phyloP scores from a whole-genome alignment of 2,888 invertebrate genomes.

The Apeira syringaria region DNA sequence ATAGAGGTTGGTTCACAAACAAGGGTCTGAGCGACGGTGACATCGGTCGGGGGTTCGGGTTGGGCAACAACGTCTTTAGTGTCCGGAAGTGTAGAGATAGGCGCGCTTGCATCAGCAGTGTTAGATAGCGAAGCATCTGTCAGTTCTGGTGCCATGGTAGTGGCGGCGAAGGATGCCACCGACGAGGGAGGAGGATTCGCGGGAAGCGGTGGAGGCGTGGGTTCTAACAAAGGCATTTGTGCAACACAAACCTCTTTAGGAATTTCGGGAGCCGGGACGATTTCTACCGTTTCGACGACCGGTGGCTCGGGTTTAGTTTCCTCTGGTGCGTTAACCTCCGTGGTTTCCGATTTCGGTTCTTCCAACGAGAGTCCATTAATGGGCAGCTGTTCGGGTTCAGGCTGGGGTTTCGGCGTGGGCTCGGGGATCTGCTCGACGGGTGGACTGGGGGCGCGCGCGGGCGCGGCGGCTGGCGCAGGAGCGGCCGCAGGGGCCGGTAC shows the following conservation, averaged over 20 bases:
- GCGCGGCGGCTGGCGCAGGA: slow-evolving; percentile 17
- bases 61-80: slow-evolving; percentile 43
- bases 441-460: slow-evolving; percentile 39
- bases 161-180: slow-evolving; percentile 89
- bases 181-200: slow-evolving; percentile 89
- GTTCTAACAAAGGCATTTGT: slow-evolving; percentile 85
- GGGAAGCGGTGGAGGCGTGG: slow-evolving; percentile 88
- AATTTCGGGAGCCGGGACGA: slow-evolving; percentile 68
- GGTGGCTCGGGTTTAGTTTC: slow-evolving; percentile 61
- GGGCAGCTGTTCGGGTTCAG: slow-evolving; percentile 65
- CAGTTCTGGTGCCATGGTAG: slow-evolving; percentile 85
- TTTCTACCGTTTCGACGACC: slow-evolving; percentile 57
- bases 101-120: slow-evolving; percentile 59
- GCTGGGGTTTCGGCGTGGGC: slow-evolving; percentile 38
- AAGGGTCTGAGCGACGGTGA: slow-evolving; percentile 17
- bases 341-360: slow-evolving; percentile 53
- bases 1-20: slow-evolving; percentile 39
- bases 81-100: slow-evolving; percentile 49
- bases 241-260: slow-evolving; percentile 83
- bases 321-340: slow-evolving; percentile 48
- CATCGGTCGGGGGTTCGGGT: slow-evolving; percentile 30
- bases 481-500: slow-evolving; percentile 50
- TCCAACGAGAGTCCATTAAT: slow-evolving; percentile 70
- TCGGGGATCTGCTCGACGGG: slow-evolving; percentile 54
- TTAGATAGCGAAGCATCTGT: slow-evolving; percentile 72